Evolutionary conservation across 37 sponge, comb jelly and placozoan genomes (phyloP).

Genomic region (Mnemiopsis leidyi): DNA sequence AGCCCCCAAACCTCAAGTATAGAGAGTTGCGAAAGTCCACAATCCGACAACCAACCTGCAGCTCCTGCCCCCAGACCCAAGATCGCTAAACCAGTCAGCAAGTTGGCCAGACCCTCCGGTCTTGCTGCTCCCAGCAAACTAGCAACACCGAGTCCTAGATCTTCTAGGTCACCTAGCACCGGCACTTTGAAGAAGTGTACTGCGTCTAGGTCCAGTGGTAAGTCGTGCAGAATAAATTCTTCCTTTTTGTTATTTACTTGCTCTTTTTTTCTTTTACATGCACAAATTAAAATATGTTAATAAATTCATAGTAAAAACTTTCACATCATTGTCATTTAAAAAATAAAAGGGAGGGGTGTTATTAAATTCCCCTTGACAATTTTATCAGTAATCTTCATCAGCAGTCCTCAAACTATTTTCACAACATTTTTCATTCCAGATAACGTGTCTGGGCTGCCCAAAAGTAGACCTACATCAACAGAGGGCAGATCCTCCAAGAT

Average conservation of each 20-base stretch:
- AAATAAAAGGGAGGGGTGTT: too few species aligned
- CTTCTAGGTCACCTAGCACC: background rate
- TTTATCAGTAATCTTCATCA: too few species aligned
- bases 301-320: too few species aligned
- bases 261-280: too few species aligned
- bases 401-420: too few species aligned
- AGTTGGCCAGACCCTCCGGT: conserved; percentile 43
- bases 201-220: conserved; percentile 18
- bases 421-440: background rate
- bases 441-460: conserved; percentile 5
- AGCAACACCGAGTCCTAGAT: background rate
- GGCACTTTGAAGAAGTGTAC: background rate
- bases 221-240: too few species aligned
- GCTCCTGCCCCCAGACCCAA: background rate
- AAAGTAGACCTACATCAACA: background rate
- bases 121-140: conserved; percentile 21
- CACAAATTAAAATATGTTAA: too few species aligned
- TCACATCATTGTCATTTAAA: too few species aligned
- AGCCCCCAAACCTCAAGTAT: background rate
- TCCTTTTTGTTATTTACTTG: too few species aligned
- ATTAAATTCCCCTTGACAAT: too few species aligned
- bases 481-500: background rate
- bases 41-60: background rate
- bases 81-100: background rate
- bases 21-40: background rate